Evolutionary conservation across 2,888 invertebrate genomes (phyloP).

Genomic region (Omphaloscelis lunosa): DNA sequence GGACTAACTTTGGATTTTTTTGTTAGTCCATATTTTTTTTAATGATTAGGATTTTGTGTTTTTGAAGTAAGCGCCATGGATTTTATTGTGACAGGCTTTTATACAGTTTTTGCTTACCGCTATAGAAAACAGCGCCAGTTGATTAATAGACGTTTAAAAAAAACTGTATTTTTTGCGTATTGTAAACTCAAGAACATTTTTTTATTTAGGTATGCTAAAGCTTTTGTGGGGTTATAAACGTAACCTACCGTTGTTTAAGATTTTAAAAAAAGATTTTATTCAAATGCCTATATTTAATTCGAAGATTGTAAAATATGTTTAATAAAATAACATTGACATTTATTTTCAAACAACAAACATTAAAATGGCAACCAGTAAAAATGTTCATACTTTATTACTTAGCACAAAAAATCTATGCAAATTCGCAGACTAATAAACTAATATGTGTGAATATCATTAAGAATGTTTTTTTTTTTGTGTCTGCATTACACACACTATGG

Average conservation of each 20-base stretch:
- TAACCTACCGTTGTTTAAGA: neutral
- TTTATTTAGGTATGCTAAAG: neutral
- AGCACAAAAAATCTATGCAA: conserved; percentile 38
- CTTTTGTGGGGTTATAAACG: neutral
- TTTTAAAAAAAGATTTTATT: neutral
- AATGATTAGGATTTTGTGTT: conserved; percentile 28
- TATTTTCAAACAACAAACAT: conserved; percentile 17
- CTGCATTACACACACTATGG: neutral
- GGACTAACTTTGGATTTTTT: conserved; percentile 70
- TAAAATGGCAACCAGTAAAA: neutral
- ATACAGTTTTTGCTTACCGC: neutral
- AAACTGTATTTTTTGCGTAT: neutral
- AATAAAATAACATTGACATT: conserved; percentile 18
- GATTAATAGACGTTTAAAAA: too few relatives aligned
- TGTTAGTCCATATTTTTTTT: conserved; percentile 69
- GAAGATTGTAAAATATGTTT: neutral
- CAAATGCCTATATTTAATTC: neutral
- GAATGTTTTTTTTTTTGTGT: conserved; percentile 27
- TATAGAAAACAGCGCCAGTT: neutral
- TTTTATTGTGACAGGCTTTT: neutral
- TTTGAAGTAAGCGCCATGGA: conserved; percentile 7
- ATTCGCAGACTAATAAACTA: conserved; percentile 42
- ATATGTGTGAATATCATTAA: conserved; percentile 27
- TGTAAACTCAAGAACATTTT: neutral
- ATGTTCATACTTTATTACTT: conserved; percentile 21